Evolutionary conservation across 2,888 invertebrate genomes (phyloP).

Genomic region (Melanchra persicariae): DNA sequence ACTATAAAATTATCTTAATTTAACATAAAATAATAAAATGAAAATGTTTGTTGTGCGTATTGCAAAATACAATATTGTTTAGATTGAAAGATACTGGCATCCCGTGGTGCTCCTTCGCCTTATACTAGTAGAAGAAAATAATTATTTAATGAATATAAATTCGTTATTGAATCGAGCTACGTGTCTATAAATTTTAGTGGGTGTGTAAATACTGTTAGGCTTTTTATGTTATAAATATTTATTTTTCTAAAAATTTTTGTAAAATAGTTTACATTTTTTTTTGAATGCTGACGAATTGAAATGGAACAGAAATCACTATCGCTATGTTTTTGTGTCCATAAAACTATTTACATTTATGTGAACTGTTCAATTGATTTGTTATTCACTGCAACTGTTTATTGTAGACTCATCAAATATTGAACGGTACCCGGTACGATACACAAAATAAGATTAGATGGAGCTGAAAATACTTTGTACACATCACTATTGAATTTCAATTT

Average conservation of each 20-base stretch:
- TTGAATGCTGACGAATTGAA: neutral
- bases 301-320: neutral
- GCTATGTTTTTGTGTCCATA: too few species aligned
- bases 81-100: conserved; percentile 13
- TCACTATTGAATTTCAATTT: too few species aligned
- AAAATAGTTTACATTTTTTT: neutral
- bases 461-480: neutral
- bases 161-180: conserved; percentile 10
- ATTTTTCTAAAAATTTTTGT: neutral
- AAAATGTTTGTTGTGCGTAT: conserved; percentile 13
- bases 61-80: conserved; percentile 21
- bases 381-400: too few species aligned
- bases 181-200: conserved; percentile 10
- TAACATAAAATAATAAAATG: conserved; percentile 19
- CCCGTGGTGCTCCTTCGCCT: conserved; percentile 1
- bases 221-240: neutral
- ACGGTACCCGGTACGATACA: neutral
- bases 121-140: conserved; percentile 9
- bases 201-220: neutral
- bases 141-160: conserved; percentile 17
- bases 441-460: neutral
- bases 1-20: conserved; percentile 3
- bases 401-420: too few species aligned
- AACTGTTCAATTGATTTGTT: too few species aligned
- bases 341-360: too few species aligned